A percentile compares a stretch with the other conserved stretches of the same genome.
Conservation (phyloP, 2,797 vertebrate genomes). For the Pseudomugil gertrudae region DNA sequence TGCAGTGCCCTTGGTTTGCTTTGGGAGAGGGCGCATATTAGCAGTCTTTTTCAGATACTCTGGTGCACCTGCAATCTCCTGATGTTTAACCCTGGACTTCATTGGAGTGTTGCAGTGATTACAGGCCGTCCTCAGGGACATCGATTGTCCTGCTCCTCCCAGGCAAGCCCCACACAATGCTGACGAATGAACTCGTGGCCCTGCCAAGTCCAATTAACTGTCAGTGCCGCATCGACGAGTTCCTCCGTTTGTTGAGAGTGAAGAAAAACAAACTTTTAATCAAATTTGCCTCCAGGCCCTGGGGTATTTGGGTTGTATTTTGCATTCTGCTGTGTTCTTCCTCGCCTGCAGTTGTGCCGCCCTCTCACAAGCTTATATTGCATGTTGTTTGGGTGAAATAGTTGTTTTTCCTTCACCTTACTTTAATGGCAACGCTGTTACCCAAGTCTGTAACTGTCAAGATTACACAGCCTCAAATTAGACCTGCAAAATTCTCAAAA, state of each 20-base stretch:
- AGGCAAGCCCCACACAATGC: slow-evolving; percentile 92
- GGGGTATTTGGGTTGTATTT: slow-evolving; percentile 84
- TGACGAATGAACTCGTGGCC: slow-evolving; percentile 94
- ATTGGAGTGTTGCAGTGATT: slow-evolving; percentile 95
- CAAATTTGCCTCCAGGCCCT: slow-evolving; percentile 84
- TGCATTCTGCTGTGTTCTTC: slow-evolving; percentile 79
- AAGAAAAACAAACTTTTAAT: slow-evolving; percentile 90
- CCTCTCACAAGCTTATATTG: slow-evolving; percentile 73
- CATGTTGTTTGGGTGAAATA: slow-evolving; percentile 68
- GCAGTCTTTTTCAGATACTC: slow-evolving; percentile 84
- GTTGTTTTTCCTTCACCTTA: slow-evolving; percentile 41
- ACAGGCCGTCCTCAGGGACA: slow-evolving; percentile 90
- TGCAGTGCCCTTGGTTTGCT: slow-evolving; percentile 85
- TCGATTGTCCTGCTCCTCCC: slow-evolving; percentile 89
- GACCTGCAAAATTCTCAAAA: slow-evolving; percentile 34
- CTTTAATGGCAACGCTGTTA: slow-evolving; percentile 41
- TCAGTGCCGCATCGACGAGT: slow-evolving; percentile 87
- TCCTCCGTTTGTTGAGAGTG: slow-evolving; percentile 84
- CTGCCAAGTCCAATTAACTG: slow-evolving; percentile 97
- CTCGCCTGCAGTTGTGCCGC: slow-evolving; percentile 67
- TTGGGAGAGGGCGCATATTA: slow-evolving; percentile 81
- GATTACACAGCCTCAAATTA: slow-evolving; percentile 33
- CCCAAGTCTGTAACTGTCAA: slow-evolving; percentile 38
- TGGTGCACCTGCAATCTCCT: slow-evolving; percentile 89
- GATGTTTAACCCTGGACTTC: slow-evolving; percentile 93